Conservation (phyloP, 2,888 invertebrate genomes). For the Parnassius glacialis region DNA sequence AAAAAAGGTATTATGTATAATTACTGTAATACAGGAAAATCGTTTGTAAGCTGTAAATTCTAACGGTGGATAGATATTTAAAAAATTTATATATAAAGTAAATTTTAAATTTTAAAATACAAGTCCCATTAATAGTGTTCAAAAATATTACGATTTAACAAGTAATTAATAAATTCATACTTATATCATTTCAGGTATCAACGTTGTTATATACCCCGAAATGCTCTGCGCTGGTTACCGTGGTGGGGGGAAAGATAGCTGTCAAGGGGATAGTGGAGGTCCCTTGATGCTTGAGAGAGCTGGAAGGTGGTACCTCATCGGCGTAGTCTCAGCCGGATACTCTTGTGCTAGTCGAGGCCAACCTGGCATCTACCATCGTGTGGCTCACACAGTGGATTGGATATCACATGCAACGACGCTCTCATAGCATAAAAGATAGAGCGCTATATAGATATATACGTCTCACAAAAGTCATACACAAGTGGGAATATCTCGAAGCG, state of each 20-base stretch:
- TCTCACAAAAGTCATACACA: background rate
- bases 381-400: constrained; percentile 97
- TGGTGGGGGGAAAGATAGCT: constrained; percentile 90
- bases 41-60: no score
- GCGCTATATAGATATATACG: background rate
- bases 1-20: no score
- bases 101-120: no score
- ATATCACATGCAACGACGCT: constrained; percentile 84
- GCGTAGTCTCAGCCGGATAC: constrained; percentile 95
- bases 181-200: constrained; percentile 83
- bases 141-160: no score
- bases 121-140: no score
- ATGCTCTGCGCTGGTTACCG: constrained; percentile 97
- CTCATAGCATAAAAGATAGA: constrained; percentile 45
- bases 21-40: no score
- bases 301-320: constrained; percentile 94
- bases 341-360: constrained; percentile 96
- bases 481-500: background rate
- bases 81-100: no score
- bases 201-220: constrained; percentile 95
- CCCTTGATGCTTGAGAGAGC: constrained; percentile 93
- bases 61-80: no score
- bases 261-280: constrained; percentile 92
- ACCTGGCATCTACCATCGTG: constrained; percentile 96
- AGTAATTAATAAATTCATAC: background rate